Evolutionary conservation across 2,888 invertebrate species (phyloP), one percentile per base, ranked within the genome.

Genomic region (Junonia oenone): DNA sequence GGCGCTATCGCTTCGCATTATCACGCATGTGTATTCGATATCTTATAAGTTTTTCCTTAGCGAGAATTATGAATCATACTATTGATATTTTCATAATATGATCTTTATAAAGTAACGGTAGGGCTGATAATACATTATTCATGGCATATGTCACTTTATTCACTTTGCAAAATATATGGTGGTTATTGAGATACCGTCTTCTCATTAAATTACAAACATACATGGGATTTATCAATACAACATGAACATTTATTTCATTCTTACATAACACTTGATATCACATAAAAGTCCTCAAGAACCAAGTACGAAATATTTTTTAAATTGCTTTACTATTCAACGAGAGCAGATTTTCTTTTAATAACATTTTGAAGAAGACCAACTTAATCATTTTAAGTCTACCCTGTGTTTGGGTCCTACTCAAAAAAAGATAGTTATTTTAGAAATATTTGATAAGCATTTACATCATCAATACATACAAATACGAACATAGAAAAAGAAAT

Each of bases 21-120:
- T 17, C 6, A 15, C 15, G 6, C 8, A 11, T 15, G 38, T 40
- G 38, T 40, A 11, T 11, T 11, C 1, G 38, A 6, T 17, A n/a
- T 26, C 26, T 26, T 13, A 26, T 13, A 19, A 9, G 38, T 19
- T 33, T 33, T 33, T 11, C 6, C 13, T 13, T 43, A 43, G 26
- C 26, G 22, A 43, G n/a, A 26, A 43, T 13, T 43, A 43, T 43
- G 43, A 43, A 22, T 43, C 43, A 43, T 26, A 13, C 43, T 43
- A 43, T 26, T 26, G 13, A 26, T 26, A 43, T 43, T 43, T 43
- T 43, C 43, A 22, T 43, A n/a, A n/a, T n/a, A 38, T 38, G 22
- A 13, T 43, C 43, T 43, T 6, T 43, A 43, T 26, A 43, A 43
- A 26, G 22, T 43, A 26, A 40, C 22, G 22, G 26, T 43, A 43